A percentile compares a stretch with the other conserved stretches of the same genome.
Conservation (phyloP, 2,797 vertebrate species). For the Staurois parvus region DNA sequence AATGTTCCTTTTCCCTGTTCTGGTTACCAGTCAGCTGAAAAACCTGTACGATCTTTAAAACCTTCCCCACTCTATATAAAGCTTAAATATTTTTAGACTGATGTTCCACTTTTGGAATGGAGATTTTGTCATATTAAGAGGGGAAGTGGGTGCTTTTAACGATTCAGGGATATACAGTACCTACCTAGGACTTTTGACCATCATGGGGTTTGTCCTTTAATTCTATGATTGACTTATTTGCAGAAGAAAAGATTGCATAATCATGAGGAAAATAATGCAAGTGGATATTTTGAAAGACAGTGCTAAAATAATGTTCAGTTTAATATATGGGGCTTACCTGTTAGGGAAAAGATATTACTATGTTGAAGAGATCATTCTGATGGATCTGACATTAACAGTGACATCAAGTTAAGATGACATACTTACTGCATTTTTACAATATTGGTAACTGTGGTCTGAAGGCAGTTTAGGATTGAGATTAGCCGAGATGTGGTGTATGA, state of each 20-base stretch:
- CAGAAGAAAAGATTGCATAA: background rate
- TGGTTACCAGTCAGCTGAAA: no score
- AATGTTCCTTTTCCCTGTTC: no score
- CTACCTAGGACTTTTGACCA: no score
- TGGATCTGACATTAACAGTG: background rate
- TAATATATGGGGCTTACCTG: background rate
- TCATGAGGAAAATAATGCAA: background rate
- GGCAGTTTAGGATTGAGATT: background rate
- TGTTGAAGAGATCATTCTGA: background rate
- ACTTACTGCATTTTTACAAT: background rate
- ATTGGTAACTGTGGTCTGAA: background rate
- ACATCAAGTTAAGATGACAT: background rate
- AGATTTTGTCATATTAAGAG: no score
- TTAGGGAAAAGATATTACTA: background rate
- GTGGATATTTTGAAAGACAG: background rate
- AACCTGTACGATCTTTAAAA: no score
- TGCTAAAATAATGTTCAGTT: background rate
- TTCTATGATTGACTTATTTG: background rate
- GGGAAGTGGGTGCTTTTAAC: no score
- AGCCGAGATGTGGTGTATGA: slow-evolving; percentile 15
- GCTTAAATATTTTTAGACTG: no score
- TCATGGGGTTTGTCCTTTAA: no score
- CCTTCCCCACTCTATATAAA: no score
- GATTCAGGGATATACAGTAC: no score
- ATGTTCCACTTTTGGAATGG: no score